phyloP scores from a whole-genome alignment of 2,888 invertebrate genomes.

The Pomacea canaliculata region DNA sequence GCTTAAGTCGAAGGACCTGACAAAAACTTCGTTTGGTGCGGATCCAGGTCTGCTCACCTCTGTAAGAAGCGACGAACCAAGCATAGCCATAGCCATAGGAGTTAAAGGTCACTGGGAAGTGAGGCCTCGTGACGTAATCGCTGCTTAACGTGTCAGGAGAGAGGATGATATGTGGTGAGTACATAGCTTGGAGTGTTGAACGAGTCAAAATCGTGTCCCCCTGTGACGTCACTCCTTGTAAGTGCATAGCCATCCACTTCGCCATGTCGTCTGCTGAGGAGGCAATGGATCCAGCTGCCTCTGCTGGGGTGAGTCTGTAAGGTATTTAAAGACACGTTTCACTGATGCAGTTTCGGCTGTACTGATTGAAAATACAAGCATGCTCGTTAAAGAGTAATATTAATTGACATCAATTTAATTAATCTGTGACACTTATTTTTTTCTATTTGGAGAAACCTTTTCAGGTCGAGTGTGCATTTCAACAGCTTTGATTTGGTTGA shows the following conservation, averaged over 20 bases:
- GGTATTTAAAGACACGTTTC: too few species aligned
- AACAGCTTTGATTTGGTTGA: too few species aligned
- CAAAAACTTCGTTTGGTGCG: too few species aligned
- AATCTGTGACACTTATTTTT: too few species aligned
- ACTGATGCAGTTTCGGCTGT: too few species aligned
- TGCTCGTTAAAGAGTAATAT: too few species aligned
- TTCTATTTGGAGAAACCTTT: too few species aligned
- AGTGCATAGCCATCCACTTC: background rate
- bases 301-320: background rate
- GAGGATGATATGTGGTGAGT: background rate
- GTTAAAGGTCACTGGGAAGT: background rate
- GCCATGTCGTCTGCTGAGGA: conserved; percentile 14
- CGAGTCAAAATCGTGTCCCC: background rate
- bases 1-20: too few species aligned
- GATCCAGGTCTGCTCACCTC: background rate
- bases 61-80: background rate
- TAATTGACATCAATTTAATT: too few species aligned
- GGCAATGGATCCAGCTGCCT: conserved; percentile 18
- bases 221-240: background rate
- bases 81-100: background rate
- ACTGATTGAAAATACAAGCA: too few species aligned
- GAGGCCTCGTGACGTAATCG: background rate
- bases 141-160: background rate
- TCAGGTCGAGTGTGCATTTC: too few species aligned
- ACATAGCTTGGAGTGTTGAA: background rate